Evolutionary conservation across 2,113 vertebrate genomes (phyloP).

Genomic region (Ptychochromis oligacanthus): DNA sequence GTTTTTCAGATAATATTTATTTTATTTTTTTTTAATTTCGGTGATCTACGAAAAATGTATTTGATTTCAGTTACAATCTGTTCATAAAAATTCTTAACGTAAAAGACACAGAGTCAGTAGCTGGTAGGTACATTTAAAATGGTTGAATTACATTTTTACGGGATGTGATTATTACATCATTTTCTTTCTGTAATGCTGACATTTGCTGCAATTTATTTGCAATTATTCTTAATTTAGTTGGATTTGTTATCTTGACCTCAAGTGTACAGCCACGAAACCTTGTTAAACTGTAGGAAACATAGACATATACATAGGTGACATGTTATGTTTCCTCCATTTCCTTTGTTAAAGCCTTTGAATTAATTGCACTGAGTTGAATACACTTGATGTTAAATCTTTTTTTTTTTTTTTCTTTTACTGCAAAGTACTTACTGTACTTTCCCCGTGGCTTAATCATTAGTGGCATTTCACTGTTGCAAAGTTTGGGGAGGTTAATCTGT

Average conservation of each 20-base stretch:
- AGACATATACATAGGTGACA: fast-evolving
- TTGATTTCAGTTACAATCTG: neutral
- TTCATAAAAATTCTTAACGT: neutral
- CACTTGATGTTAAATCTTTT: conserved; percentile 3
- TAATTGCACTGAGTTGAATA: neutral
- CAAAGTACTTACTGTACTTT: conserved; percentile 47
- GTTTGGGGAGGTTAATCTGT: conserved; percentile 75
- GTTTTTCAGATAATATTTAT: neutral
- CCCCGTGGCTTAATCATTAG: conserved; percentile 54
- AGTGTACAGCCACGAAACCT: neutral
- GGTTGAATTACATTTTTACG: neutral
- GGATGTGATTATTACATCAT: neutral
- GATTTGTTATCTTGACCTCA: neutral
- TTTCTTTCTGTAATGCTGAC: neutral
- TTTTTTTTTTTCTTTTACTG: neutral
- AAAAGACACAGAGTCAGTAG: too few relatives aligned
- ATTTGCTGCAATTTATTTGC: neutral
- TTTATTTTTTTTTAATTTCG: neutral
- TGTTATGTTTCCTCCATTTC: neutral
- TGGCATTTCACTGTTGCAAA: conserved; percentile 59
- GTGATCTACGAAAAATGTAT: neutral
- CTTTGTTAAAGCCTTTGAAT: neutral
- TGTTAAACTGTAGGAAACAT: neutral
- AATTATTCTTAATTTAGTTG: fast-evolving
- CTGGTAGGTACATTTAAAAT: neutral